Conservation (phyloP, 2,113 vertebrate genomes). For the Cheirogaleus medius region DNA sequence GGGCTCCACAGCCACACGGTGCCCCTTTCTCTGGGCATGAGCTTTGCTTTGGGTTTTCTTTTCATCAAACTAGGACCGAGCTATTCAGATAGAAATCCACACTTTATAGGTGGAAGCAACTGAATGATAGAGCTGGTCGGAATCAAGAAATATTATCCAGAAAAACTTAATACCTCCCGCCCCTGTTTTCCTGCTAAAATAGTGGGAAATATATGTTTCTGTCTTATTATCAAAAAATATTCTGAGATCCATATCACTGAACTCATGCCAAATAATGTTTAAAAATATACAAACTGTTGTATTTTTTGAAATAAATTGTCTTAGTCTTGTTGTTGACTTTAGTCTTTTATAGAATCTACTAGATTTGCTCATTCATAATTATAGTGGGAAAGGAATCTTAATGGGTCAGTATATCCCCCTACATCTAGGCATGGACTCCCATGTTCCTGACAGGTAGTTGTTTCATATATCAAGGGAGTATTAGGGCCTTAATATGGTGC, state of each 20-base stretch:
- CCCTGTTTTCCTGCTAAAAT: not conserved
- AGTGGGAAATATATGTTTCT: not conserved
- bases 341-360: not conserved
- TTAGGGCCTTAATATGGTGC: not conserved
- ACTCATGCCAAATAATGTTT: not conserved
- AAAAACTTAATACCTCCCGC: not conserved
- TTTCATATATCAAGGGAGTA: not conserved
- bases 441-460: not conserved
- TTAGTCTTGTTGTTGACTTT: not conserved
- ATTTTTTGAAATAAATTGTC: not conserved
- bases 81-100: not conserved
- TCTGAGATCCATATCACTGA: not conserved
- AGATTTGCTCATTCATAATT: not conserved
- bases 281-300: not conserved
- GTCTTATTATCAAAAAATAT: not conserved
- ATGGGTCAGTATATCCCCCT: not conserved
- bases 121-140: not conserved
- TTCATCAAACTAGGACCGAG: not conserved
- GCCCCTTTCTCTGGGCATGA: not conserved
- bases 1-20: not conserved
- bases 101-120: not conserved
- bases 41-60: not conserved
- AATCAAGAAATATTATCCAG: not conserved
- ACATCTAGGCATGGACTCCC: not conserved
- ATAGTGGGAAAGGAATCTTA: not conserved